Conservation (phyloP, 2,113 vertebrate species). For the Cyanocitta stelleri region DNA sequence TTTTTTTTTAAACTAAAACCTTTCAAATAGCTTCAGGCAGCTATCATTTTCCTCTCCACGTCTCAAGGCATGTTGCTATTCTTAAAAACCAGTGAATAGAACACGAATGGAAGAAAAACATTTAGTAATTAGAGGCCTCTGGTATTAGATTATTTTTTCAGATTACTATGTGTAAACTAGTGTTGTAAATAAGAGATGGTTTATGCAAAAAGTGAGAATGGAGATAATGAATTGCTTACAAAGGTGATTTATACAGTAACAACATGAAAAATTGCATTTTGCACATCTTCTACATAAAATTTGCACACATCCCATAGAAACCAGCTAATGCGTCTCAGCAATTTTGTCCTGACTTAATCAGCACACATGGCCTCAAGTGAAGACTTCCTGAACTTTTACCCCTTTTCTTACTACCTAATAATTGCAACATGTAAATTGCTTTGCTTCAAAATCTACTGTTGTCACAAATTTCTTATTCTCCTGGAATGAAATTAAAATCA, state of each 20-base stretch:
- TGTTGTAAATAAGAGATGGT: neutral
- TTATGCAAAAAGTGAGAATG: neutral
- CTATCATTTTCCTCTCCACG: neutral
- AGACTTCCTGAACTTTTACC: neutral
- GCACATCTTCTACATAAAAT: neutral
- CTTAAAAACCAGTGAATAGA: neutral
- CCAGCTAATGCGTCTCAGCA: neutral
- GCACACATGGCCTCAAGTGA: neutral
- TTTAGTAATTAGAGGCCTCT: neutral
- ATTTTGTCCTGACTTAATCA: neutral
- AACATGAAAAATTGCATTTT: conserved; percentile 8
- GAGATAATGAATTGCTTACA: neutral
- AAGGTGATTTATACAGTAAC: neutral
- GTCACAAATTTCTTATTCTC: neutral
- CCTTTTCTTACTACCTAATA: neutral
- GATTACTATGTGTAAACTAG: neutral
- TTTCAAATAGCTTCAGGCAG: conserved; percentile 7
- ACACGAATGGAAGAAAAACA: neutral
- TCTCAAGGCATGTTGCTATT: neutral
- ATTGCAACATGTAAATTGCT: conserved; percentile 15
- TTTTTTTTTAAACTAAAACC: neutral
- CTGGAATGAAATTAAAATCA: neutral
- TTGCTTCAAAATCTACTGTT: neutral
- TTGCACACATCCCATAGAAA: neutral
- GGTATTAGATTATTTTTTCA: neutral